Conservation (phyloP, 1,140 invertebrate species). For the Bombyx mori region DNA sequence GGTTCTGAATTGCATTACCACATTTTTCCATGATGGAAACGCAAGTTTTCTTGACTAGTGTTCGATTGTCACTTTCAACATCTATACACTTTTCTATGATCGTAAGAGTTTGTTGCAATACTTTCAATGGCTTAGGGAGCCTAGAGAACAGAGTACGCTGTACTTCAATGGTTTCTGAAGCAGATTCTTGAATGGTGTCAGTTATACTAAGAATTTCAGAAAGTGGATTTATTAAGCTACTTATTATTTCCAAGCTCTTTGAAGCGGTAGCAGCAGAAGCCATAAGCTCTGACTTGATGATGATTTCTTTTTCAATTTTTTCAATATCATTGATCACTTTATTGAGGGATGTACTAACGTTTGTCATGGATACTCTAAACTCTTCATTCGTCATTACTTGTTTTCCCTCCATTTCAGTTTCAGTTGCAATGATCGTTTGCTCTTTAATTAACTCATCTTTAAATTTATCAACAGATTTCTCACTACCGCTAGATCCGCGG, state of each 20-base stretch:
- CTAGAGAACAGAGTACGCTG: constrained; percentile 70
- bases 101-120: constrained; percentile 74
- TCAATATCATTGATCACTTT: constrained; percentile 64
- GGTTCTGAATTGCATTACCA: constrained; percentile 66
- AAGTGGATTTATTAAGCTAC: constrained; percentile 74
- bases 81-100: constrained; percentile 79
- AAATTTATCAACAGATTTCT: constrained; percentile 53
- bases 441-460: constrained; percentile 38
- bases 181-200: constrained; percentile 56
- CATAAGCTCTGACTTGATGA: constrained; percentile 75
- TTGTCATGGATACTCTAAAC: constrained; percentile 30
- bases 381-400: constrained; percentile 21
- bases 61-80: constrained; percentile 75
- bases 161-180: constrained; percentile 49
- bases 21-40: constrained; percentile 74
- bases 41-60: constrained; percentile 76
- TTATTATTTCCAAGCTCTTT: constrained; percentile 76
- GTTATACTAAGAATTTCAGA: constrained; percentile 75
- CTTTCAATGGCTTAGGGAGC: constrained; percentile 73
- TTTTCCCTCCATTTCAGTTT: constrained; percentile 11
- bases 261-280: constrained; percentile 74
- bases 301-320: constrained; percentile 73
- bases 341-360: constrained; percentile 27
- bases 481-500: constrained; percentile 58
- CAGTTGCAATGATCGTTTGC: constrained; percentile 21